Evolutionary conservation across 2,113 vertebrate species (phyloP), one percentile per base, ranked within the genome.

Genomic region (Eupsittula cactorum): DNA sequence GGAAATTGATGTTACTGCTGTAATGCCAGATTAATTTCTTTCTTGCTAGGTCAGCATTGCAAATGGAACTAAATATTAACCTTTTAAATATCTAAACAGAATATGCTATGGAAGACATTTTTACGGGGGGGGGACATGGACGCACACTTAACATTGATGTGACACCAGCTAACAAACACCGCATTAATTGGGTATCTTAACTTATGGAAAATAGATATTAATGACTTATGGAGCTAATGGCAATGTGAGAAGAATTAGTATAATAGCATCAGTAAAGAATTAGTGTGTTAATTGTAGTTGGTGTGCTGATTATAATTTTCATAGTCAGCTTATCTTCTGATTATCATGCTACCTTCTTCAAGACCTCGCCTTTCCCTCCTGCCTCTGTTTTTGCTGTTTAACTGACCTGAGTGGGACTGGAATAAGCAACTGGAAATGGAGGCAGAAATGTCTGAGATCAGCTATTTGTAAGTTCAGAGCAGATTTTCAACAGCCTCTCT

Each of bases 1-100:
- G 98, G 98, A 98, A 98, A 99, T 98, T 98, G 98, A 99, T 98
- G 98, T 98, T 98, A 98, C 97, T 98, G 95, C 96, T 97, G 97
- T 98, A 98, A 98, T 98, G 98, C 98, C 98, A 98, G 98, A 98
- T 98, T 97, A 98, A 98, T 99, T 98, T 98, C 93, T 97, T 98
- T 98, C 97, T 98, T 99, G 98, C 98, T 98, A 97, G 98, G 98
- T 98, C 98, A 98, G 98, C 98, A 98, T 98, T 98, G 97, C 96
- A 98, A 98, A 97, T 90, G 97, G 97, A 97, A 97, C 98, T 98
- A 97, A 97, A 98, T 97, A 91, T 97, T 98, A 98, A 98, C 97
- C 95, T 97, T 97, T 98, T 97, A 97, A 94, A 95, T 77, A 91
- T 96, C 95, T 96, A 97, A 97, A 97, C 87, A 98, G 83, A 79